phyloP scores from a whole-genome alignment of 2,888 invertebrate genomes.

The Cremastobaeus sp. region DNA sequence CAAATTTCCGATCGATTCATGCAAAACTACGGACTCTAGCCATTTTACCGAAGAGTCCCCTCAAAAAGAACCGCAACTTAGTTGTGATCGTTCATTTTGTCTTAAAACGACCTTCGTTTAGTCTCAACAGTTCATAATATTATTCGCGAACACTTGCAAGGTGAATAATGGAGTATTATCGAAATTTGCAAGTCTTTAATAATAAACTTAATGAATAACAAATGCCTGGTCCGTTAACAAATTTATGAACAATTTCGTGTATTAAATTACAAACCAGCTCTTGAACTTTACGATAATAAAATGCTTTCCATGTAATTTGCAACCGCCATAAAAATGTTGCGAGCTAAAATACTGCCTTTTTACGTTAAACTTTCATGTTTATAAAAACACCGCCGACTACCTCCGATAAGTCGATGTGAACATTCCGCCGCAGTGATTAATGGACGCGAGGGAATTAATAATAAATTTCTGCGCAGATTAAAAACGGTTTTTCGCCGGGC shows the following conservation, averaged over 20 bases:
- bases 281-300: constrained; percentile 33
- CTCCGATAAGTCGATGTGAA: constrained; percentile 47
- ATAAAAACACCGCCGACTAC: constrained; percentile 18
- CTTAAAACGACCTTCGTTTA: no score
- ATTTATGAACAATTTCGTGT: constrained; percentile 22
- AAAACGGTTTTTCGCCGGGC: no score
- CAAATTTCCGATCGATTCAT: no score
- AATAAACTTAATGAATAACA: not conserved
- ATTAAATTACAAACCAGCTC: constrained; percentile 23
- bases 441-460: constrained; percentile 2
- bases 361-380: constrained; percentile 39
- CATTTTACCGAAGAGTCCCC: no score
- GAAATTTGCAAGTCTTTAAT: constrained; percentile 9
- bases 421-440: constrained; percentile 46
- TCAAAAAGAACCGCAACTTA: no score
- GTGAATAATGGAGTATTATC: no score
- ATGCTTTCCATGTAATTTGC: constrained; percentile 37
- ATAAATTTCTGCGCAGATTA: no score
- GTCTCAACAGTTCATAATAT: no score
- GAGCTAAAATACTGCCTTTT: constrained; percentile 42
- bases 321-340: constrained; percentile 27
- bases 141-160: no score
- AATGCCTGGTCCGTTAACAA: no score
- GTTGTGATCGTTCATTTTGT: no score
- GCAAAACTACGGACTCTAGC: no score